Percentiles rank a stretch among this genome's conserved stretches.
Evolutionary conservation across 2,888 invertebrate genomes (phyloP).

Genomic region (Limnephilus marmoratus): DNA sequence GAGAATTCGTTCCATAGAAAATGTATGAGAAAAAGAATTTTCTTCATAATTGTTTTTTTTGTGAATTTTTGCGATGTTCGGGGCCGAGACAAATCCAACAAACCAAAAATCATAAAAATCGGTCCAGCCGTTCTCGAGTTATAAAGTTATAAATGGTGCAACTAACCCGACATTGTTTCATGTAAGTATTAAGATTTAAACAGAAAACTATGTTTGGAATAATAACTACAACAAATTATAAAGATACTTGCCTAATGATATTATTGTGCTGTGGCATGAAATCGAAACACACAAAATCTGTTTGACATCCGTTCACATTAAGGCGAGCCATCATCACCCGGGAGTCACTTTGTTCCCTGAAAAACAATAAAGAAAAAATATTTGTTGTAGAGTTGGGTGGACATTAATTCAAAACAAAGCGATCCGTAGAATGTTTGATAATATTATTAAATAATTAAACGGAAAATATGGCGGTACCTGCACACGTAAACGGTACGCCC

Average conservation of each 20-base stretch:
- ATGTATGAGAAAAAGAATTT: no score
- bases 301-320: conserved; percentile 97
- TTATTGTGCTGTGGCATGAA: conserved; percentile 97
- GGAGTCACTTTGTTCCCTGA: conserved; percentile 90
- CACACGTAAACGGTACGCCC: conserved; percentile 95
- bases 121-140: no score
- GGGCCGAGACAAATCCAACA: no score
- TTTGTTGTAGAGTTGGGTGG: not conserved
- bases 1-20: no score
- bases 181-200: not conserved
- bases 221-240: not conserved
- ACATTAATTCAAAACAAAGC: not conserved
- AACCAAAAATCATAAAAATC: no score
- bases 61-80: no score
- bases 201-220: not conserved
- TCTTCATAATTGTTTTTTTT: no score
- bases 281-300: conserved; percentile 98
- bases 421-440: not conserved
- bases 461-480: conserved; percentile 71
- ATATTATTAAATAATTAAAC: not conserved
- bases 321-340: conserved; percentile 97
- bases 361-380: not conserved
- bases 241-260: conserved; percentile 80
- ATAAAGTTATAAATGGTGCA: no score
- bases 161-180: not conserved